A percentile compares a stretch with the other conserved stretches of the same genome.
Evolutionary conservation across 2,888 invertebrate species (phyloP).

Genomic region (Therioaphis trifolii): DNA sequence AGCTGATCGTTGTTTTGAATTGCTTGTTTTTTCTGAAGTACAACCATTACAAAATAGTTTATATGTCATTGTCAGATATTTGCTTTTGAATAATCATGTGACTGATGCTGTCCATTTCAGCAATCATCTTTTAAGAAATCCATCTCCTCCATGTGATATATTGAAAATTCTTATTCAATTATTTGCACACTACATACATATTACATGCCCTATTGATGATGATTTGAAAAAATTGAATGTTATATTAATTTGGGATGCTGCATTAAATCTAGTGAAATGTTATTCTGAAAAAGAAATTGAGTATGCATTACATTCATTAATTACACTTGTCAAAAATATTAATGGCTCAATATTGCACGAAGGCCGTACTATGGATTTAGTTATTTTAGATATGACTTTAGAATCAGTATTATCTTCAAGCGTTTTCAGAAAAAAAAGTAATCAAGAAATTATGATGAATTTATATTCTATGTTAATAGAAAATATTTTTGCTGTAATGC

Average conservation of each 20-base stretch:
- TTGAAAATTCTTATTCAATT: slow-evolving; percentile 36
- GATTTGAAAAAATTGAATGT: slow-evolving; percentile 53
- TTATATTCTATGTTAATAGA: slow-evolving; percentile 53
- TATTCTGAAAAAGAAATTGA: slow-evolving; percentile 51
- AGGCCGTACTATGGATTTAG: slow-evolving; percentile 48
- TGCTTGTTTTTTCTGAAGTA: slow-evolving; percentile 3
- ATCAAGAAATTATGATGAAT: slow-evolving; percentile 48
- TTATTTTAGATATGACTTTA: slow-evolving; percentile 57
- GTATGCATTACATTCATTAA: slow-evolving; percentile 45
- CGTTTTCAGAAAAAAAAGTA: slow-evolving; percentile 51
- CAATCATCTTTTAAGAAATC: slow-evolving; percentile 39
- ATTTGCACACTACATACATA: slow-evolving; percentile 44
- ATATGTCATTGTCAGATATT: slow-evolving; percentile 53
- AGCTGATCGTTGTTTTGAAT: slow-evolving; percentile 37
- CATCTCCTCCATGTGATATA: slow-evolving; percentile 40
- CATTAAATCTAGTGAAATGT: slow-evolving; percentile 37
- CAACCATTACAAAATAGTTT: slow-evolving; percentile 55
- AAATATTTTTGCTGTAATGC: slow-evolving; percentile 54
- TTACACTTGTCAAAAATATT: slow-evolving; percentile 45
- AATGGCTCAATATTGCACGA: slow-evolving; percentile 48
- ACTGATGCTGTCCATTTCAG: slow-evolving; percentile 48
- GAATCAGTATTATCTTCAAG: slow-evolving; percentile 51
- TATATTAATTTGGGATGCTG: slow-evolving; percentile 55
- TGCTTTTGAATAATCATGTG: slow-evolving; percentile 36
- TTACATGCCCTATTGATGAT: slow-evolving; percentile 51